Evolutionary conservation across 2,797 vertebrate genomes (phyloP), one percentile per base, ranked within the genome.

Genomic region (Chaunax sp.): DNA sequence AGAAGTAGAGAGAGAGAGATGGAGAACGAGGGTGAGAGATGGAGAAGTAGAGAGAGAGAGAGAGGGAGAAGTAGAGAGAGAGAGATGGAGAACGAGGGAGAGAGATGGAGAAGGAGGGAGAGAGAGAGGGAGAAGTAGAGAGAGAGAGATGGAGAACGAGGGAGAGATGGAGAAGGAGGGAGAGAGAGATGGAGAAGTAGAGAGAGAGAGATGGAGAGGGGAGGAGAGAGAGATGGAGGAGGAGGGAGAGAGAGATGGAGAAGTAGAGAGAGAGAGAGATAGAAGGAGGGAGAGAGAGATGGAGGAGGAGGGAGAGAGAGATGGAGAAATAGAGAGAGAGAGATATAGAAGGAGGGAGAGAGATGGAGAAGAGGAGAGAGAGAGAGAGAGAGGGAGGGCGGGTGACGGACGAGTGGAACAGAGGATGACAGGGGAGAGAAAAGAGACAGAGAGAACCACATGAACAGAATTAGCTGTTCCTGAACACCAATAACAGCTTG

Each of bases 391-490:
- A 37, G 8, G 35, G 38, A 40, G 14, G 38, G 14, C 18, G 23
- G 0, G 18, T 1, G 20, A 20, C 49, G 13, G 35, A 35, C 59
- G 20, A 26, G 65, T 20, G 23, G 18, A 16, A 30, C 13, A 47
- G 56, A 53, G 14, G 6, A 6, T 30, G 25, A 56, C 4, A 51
- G 41, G 23, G 19, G 28, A 58, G 25, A 50, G 28, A 43, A 23
- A 28, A 22, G 25, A 54, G 14, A 26, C 28, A 51, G 46, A 44
- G 35, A 45, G 47, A 71, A 26, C 30, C 79, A 77, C 77, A 84
- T 78, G 83, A 72, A 75, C 77, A 71, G 54, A 77, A 90, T 86
- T 86, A 89, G 77, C 60, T 75, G 81, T 69, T 76, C 78, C 70
- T 72, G 51, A 73, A 53, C 19, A 65, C 80, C 65, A 78, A 65